A percentile compares a stretch with the other conserved stretches of the same genome.
phyloP scores from a whole-genome alignment of 2,797 vertebrate species.

The Carcharodon carcharias region DNA sequence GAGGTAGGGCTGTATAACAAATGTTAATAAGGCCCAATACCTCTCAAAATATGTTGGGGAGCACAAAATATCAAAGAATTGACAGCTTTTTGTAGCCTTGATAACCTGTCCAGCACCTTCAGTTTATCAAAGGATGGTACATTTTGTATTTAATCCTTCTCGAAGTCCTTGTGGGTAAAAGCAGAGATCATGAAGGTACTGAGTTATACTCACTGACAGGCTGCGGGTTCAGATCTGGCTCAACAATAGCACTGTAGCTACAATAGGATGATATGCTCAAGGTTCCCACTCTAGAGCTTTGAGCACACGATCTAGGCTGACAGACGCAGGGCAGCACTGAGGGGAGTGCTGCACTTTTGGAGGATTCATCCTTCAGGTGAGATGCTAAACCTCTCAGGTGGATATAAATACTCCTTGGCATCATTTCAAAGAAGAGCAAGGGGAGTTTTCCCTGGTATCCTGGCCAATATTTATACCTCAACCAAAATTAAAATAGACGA shows the following conservation, averaged over 20 bases:
- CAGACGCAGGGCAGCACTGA: neutral
- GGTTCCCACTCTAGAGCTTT: neutral
- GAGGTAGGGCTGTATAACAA: neutral
- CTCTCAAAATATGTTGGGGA: neutral
- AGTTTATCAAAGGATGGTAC: neutral
- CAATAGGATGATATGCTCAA: neutral
- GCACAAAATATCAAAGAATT: neutral
- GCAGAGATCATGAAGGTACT: neutral
- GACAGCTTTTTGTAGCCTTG: neutral
- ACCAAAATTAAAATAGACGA: neutral
- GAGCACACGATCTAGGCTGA: neutral
- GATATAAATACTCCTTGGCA: neutral
- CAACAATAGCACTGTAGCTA: neutral
- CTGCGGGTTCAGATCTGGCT: neutral
- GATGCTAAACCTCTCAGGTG: neutral
- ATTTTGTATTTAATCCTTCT: neutral
- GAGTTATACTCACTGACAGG: too few relatives aligned
- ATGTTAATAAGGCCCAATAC: neutral
- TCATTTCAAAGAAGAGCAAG: neutral
- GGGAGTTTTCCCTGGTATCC: neutral
- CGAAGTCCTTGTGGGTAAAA: neutral
- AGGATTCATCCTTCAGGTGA: neutral
- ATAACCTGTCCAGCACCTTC: neutral
- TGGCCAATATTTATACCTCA: neutral
- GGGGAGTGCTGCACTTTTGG: neutral